phyloP scores from a whole-genome alignment of 2,888 invertebrate genomes.

The Leptopilina syphax region DNA sequence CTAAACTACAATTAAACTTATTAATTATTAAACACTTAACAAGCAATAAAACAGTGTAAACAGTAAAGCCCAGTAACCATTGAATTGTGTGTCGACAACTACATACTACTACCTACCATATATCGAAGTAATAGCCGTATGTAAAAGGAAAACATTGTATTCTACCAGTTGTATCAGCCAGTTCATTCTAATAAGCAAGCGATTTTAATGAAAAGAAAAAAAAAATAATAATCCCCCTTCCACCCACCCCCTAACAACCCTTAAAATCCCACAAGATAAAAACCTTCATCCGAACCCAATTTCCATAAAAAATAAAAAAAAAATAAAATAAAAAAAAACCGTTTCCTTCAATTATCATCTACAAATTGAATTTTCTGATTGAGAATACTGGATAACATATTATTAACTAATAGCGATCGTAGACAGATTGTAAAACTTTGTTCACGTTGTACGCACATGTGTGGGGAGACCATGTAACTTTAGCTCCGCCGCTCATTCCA shows the following conservation, averaged over 20 bases:
- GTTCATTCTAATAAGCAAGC: constrained; percentile 76
- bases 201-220: constrained; percentile 64
- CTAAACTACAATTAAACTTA: constrained; percentile 77
- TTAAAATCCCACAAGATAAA: constrained; percentile 42
- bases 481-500: constrained; percentile 74
- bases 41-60: constrained; percentile 77
- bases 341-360: constrained; percentile 45
- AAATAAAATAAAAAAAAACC: constrained; percentile 33
- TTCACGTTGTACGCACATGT: constrained; percentile 76
- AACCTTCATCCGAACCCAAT: too few species aligned
- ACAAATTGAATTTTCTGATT: constrained; percentile 42
- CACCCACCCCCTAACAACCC: constrained; percentile 38
- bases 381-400: constrained; percentile 58
- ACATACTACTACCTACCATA: constrained; percentile 77
- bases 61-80: constrained; percentile 76
- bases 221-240: constrained; percentile 8
- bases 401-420: constrained; percentile 62
- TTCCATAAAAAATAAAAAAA: too few species aligned
- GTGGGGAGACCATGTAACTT: constrained; percentile 77
- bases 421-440: constrained; percentile 73
- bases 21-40: constrained; percentile 76
- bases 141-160: constrained; percentile 76
- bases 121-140: constrained; percentile 77
- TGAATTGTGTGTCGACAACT: constrained; percentile 78
- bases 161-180: constrained; percentile 76